Base-by-base conservation (phyloP, 1,140 invertebrate species). In the Trichonephila clavipes region DNA sequence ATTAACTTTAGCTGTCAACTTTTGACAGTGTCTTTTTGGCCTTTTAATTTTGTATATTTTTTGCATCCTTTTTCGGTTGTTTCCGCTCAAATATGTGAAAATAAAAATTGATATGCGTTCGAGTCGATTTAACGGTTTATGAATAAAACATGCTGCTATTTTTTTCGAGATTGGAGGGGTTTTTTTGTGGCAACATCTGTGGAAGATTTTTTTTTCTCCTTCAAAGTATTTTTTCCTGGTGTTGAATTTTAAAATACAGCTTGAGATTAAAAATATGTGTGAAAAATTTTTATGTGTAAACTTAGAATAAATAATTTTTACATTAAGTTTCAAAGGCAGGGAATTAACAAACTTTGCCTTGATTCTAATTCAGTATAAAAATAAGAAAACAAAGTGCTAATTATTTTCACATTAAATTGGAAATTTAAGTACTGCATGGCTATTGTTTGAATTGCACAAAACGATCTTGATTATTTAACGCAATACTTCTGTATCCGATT, bases 81-180 rank as follows among this genome's bases (percentile, higher is more conserved):
- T 77, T 77, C 24, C 28, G 6, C 72, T 64, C 18, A 64, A 88
- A 88, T 88, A 64, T 40, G 86, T 64, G 86, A 16, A 24, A 64
- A 88, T 88, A 88, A 88, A 88, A 88, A 88, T 88, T 88, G 86
- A 88, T 88, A 21, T 88, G 24, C 86, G 19, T 62, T 88, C 86
- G 61, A 88, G 40, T 88, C 86, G 86, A 64, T 88, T 88, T 88
- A 88, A 64, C 62, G 86, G 24, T 66, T 88, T 40, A 88, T 88
- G 86, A 88, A 88, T 88, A 88, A 88, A 88, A 88, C 61, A 88
- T 88, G 86, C 62, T 40, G 16, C 7, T 19, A 40, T 88, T 88
- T 88, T 61, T 58, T 83, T 18, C 6, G 51, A 19, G 81, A 83
- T 51, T 51, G 0, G 40, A 8, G 18, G n/a, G n/a, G n/a, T 59